A percentile compares a stretch with the other conserved stretches of the same genome.
Conservation (phyloP, 2,113 vertebrate species). For the Asarcornis scutulata region DNA sequence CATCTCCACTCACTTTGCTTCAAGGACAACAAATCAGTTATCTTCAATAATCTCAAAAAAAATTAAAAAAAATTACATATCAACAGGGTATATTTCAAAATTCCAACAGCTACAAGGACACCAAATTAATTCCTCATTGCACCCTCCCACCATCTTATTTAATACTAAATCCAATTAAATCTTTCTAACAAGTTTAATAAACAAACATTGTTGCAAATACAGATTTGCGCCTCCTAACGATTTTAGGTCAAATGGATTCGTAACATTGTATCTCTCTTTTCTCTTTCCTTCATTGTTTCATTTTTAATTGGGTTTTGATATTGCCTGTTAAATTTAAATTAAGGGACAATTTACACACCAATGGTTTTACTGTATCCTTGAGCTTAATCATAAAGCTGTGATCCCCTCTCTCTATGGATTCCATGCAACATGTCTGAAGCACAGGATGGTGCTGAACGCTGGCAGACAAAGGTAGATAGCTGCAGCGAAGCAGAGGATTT, state of each 20-base stretch:
- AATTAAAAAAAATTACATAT: background rate
- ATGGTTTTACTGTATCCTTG: background rate
- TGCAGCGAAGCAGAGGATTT: background rate
- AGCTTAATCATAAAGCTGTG: background rate
- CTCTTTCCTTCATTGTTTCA: background rate
- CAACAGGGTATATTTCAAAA: background rate
- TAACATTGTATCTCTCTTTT: background rate
- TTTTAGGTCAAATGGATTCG: background rate
- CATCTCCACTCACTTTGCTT: background rate
- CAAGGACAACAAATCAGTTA: background rate
- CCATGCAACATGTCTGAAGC: background rate
- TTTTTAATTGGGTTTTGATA: constrained; percentile 19
- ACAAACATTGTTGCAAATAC: background rate
- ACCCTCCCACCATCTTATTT: background rate
- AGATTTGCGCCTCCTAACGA: background rate
- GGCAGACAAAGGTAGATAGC: background rate
- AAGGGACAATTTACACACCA: background rate
- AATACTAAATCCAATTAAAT: background rate
- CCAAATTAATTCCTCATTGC: background rate
- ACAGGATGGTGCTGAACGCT: background rate
- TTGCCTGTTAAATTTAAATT: background rate
- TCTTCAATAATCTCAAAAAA: background rate
- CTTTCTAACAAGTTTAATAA: background rate
- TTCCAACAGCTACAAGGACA: background rate
- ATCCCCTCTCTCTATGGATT: background rate